Evolutionary conservation across 2,888 invertebrate genomes (phyloP), one percentile per base, ranked within the genome.

Genomic region (Hipparchia sbordonii): DNA sequence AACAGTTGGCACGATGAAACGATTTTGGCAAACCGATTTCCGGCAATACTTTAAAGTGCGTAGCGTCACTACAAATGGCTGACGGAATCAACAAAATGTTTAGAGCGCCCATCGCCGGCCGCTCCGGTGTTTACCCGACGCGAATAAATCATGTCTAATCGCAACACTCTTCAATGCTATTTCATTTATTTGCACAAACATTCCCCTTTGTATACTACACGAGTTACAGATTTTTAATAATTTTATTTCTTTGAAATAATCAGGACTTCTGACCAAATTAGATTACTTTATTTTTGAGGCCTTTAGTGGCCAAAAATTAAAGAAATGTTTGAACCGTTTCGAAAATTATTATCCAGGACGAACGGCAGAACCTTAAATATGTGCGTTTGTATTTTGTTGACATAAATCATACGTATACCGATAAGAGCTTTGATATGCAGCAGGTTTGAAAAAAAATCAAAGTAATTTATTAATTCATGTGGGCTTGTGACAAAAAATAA

Each of bases 131-230:
- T 72, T 75, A 70, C 63, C 60, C 67, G 57, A 67, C 57, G 57
- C 51, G 57, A 63, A 59, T 74, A 74, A 75, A 75, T 71, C 70
- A 72, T 72, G 54, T 71, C 54, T 71, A 66, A 74, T 71, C 60
- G 65, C 60, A 68, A 68, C 48, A 48, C 48, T 48, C 48, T 8
- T 48, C 68, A 71, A 59, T 69, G 61, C 60, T 70, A 61, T 72
- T 73, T 52, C 62, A 63, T 74, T 74, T 69, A 66, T 71, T 71
- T 57, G 51, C 39, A 60, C 63, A 56, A 73, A 73, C 70, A 71
- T 52, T 51, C 59, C 54, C 12, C 12, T 12, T 52, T 52, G 52
- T 60, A 59, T 65, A 46, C 33, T 60, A 7, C 45, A 46, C 62
- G 61, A 6, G 54, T 39, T 54, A n/a, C 52, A 33, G 8, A n/a